Evolutionary conservation across 2,113 vertebrate genomes (phyloP).

Genomic region (Dinomys branickii): DNA sequence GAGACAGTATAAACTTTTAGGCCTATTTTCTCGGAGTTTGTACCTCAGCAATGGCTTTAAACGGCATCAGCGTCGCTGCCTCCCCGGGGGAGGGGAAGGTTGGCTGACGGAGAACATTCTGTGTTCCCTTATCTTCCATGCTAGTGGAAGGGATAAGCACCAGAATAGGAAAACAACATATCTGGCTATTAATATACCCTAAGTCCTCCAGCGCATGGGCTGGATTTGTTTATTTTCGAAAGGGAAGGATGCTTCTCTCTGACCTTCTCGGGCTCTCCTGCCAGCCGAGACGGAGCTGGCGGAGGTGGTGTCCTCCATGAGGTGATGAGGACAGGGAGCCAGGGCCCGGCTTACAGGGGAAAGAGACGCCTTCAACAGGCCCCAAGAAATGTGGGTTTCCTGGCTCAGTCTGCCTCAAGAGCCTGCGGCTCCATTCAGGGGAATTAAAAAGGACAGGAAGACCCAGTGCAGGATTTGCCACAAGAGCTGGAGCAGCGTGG

Average conservation of each 20-base stretch:
- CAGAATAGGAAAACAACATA: conserved; percentile 87
- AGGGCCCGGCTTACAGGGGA: not conserved
- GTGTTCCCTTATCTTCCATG: conserved; percentile 86
- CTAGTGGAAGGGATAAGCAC: conserved; percentile 84
- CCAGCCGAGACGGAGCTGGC: conserved; percentile 74
- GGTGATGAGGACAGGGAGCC: not conserved
- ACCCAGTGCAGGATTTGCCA: not conserved
- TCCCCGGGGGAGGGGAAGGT: conserved; percentile 74
- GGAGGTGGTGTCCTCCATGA: not conserved
- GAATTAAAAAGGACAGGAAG: not conserved
- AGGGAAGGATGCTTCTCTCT: conserved; percentile 83
- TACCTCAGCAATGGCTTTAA: conserved; percentile 79
- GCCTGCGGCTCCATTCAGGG: not conserved
- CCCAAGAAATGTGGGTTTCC: not conserved
- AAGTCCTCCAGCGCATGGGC: conserved; percentile 80
- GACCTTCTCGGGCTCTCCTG: conserved; percentile 79
- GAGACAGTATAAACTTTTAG: conserved; percentile 82
- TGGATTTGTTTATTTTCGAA: conserved; percentile 86
- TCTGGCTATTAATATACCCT: conserved; percentile 89
- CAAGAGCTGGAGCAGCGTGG: not conserved
- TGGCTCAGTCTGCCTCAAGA: not conserved
- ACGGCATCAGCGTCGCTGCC: conserved; percentile 77
- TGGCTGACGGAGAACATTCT: conserved; percentile 83
- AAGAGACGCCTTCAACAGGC: not conserved
- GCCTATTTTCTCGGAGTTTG: conserved; percentile 79